Evolutionary conservation across 2,797 vertebrate genomes (phyloP).

Genomic region (Macroramphosus scolopax): DNA sequence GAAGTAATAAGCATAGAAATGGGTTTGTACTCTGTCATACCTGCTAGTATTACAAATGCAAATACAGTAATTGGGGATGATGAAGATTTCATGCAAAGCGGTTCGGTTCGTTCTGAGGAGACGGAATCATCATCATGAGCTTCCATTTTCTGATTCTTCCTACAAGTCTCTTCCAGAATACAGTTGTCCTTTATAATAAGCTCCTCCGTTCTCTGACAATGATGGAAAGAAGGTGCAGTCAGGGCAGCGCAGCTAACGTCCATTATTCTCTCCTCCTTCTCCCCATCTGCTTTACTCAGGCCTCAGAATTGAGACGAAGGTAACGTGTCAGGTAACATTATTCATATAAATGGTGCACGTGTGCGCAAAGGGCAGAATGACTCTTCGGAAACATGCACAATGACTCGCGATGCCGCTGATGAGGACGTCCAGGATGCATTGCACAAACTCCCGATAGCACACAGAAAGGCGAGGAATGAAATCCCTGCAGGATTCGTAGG

Average conservation of each 20-base stretch:
- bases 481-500: conserved; percentile 28
- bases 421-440: conserved; percentile 7
- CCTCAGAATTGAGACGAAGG: conserved; percentile 7
- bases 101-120: no score
- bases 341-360: conserved; percentile 11
- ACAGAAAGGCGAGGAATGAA: conserved; percentile 30
- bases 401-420: neutral
- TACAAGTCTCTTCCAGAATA: neutral
- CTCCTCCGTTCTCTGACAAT: neutral
- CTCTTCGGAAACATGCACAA: conserved; percentile 9
- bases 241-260: neutral
- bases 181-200: neutral
- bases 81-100: conserved; percentile 16
- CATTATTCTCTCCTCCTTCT: conserved; percentile 2
- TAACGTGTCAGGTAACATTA: no score
- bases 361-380: conserved; percentile 23
- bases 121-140: no score
- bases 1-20: no score
- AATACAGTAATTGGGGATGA: conserved; percentile 27
- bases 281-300: neutral
- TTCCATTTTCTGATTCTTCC: no score
- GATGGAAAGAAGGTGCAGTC: conserved; percentile 3
- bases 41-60: conserved; percentile 19
- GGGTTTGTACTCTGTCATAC: no score
- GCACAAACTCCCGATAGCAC: conserved; percentile 6